Evolutionary conservation across 2,888 invertebrate genomes (phyloP).

Genomic region (Ochropleura plecta): DNA sequence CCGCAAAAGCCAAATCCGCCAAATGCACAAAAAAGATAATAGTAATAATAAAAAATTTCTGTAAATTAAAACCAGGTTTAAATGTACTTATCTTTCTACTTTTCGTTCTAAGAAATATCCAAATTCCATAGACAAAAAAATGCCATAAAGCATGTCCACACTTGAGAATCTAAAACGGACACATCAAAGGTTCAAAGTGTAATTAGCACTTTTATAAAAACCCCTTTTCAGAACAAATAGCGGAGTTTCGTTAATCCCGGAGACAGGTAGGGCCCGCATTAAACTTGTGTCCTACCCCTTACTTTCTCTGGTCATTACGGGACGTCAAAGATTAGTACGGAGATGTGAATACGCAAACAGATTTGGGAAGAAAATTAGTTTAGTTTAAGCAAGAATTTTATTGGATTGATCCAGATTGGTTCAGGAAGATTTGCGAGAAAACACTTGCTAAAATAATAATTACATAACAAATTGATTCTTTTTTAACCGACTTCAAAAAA

Average conservation of each 20-base stretch:
- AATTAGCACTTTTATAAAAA: slow-evolving; percentile 85
- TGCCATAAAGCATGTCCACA: slow-evolving; percentile 13
- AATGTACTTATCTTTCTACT: background rate
- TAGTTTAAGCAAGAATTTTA: background rate
- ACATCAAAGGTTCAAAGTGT: slow-evolving; percentile 69
- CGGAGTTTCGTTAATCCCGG: slow-evolving; percentile 78
- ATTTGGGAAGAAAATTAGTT: background rate
- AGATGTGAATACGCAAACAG: background rate
- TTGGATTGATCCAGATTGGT: background rate
- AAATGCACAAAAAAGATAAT: too few relatives aligned
- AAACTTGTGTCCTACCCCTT: slow-evolving; percentile 83
- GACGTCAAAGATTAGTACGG: slow-evolving; percentile 31
- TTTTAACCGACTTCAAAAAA: too few relatives aligned
- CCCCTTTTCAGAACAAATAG: slow-evolving; percentile 76
- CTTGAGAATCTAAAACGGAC: slow-evolving; percentile 18
- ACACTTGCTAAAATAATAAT: too few relatives aligned
- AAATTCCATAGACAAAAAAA: background rate
- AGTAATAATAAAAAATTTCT: background rate
- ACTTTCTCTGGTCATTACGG: slow-evolving; percentile 78
- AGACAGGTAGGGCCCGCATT: slow-evolving; percentile 84
- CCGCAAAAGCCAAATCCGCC: too few relatives aligned
- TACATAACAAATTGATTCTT: too few relatives aligned
- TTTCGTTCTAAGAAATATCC: background rate
- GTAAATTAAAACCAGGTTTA: background rate
- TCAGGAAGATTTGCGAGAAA: background rate